Conservation (phyloP, 2,888 invertebrate species). For the Heliconius erato region DNA sequence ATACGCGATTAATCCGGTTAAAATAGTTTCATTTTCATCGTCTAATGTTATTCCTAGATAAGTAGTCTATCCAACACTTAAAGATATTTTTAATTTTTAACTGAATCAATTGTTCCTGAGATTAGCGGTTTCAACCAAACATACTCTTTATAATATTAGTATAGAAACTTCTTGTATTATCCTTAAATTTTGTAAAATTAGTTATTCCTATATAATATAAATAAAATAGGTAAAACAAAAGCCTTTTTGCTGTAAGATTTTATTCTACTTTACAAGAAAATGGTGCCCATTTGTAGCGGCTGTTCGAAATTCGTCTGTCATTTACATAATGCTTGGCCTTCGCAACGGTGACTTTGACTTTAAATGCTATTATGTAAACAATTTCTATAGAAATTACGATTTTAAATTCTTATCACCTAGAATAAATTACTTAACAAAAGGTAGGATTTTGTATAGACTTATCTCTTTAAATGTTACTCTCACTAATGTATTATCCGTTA, state of each 20-base stretch:
- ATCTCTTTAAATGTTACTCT: neutral
- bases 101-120: too few relatives aligned
- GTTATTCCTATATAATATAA: neutral
- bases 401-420: slow-evolving; percentile 25
- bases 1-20: too few relatives aligned
- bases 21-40: too few relatives aligned
- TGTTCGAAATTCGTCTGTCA: slow-evolving; percentile 25
- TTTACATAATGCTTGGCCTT: slow-evolving; percentile 35
- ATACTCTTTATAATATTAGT: too few relatives aligned
- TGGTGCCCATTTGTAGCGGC: slow-evolving; percentile 32
- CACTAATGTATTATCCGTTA: neutral
- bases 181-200: neutral
- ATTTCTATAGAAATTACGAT: slow-evolving; percentile 24
- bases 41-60: too few relatives aligned
- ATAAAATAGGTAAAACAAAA: neutral
- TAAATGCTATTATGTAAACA: slow-evolving; percentile 30
- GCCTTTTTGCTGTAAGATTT: slow-evolving; percentile 1
- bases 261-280: slow-evolving; percentile 27
- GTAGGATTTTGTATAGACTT: neutral
- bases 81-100: too few relatives aligned
- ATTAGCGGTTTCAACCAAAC: too few relatives aligned
- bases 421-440: neutral
- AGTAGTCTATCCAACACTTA: too few relatives aligned
- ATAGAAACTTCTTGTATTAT: too few relatives aligned
- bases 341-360: slow-evolving; percentile 13